These are phyloP conservation scores for Drosophila lutescens DNA, from an alignment of 2,888 invertebrate species.

Conservation along the genomic window DNA sequence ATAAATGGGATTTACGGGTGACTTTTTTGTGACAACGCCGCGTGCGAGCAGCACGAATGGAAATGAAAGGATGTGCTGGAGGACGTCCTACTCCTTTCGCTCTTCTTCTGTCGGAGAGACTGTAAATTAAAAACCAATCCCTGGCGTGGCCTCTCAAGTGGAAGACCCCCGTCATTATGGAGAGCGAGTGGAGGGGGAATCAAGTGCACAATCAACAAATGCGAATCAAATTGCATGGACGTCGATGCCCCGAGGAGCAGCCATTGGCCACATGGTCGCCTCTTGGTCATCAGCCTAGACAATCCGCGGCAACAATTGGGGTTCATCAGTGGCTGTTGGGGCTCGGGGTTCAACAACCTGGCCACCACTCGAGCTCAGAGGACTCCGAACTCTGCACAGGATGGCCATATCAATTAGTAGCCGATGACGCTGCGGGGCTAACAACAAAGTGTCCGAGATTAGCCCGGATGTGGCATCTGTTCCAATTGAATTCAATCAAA, in stretches of 20 bases:
- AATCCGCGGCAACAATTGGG: slow-evolving; percentile 19
- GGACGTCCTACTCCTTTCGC: background rate
- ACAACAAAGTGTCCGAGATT: background rate
- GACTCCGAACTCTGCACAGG: background rate
- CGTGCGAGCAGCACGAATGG: no score
- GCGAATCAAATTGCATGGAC: slow-evolving; percentile 32
- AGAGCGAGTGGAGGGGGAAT: background rate
- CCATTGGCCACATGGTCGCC: background rate
- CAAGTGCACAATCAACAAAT: slow-evolving; percentile 44
- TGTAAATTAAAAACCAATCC: slow-evolving; percentile 31
- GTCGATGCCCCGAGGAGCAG: slow-evolving; percentile 20
- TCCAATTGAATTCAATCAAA: slow-evolving; percentile 30
- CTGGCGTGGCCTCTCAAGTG: slow-evolving; percentile 25
- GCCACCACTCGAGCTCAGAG: no score
- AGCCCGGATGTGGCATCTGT: slow-evolving; percentile 3
- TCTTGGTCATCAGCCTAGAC: slow-evolving; percentile 1
- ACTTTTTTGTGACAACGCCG: background rate
- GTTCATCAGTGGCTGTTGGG: slow-evolving; percentile 21
- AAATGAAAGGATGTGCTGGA: background rate
- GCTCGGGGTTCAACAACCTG: background rate
- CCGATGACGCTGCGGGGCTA: background rate
- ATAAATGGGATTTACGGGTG: background rate
- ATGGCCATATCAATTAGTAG: slow-evolving; percentile 13
- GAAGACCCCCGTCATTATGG: slow-evolving; percentile 6
- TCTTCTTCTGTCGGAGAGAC: background rate